Evolutionary conservation across 2,888 invertebrate genomes (phyloP).

Genomic region (Hypomecis punctinalis): DNA sequence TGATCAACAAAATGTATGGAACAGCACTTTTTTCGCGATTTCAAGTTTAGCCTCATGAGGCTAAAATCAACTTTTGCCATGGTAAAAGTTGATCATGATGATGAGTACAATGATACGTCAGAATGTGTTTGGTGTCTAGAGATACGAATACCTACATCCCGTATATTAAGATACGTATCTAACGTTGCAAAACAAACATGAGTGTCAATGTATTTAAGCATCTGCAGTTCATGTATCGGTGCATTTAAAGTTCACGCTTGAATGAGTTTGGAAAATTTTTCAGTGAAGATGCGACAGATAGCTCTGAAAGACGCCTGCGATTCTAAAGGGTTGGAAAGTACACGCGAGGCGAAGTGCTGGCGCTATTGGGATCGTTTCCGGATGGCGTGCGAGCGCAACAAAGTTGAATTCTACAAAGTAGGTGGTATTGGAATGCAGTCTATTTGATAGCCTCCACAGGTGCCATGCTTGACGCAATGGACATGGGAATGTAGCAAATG

Average conservation of each 20-base stretch:
- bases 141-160: too few species aligned
- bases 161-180: too few species aligned
- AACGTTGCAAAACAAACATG: slow-evolving; percentile 3
- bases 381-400: slow-evolving; percentile 52
- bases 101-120: too few species aligned
- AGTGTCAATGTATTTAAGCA: slow-evolving; percentile 39
- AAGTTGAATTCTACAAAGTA: slow-evolving; percentile 48
- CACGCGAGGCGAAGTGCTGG: slow-evolving; percentile 63
- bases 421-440: slow-evolving; percentile 35
- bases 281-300: slow-evolving; percentile 58
- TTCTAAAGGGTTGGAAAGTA: slow-evolving; percentile 66
- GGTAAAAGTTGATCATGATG: too few species aligned
- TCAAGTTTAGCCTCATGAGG: too few species aligned
- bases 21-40: too few species aligned
- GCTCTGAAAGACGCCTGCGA: slow-evolving; percentile 57
- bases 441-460: slow-evolving; percentile 45
- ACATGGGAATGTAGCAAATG: slow-evolving; percentile 16
- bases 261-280: slow-evolving; percentile 66
- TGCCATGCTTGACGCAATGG: slow-evolving; percentile 33
- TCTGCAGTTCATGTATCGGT: slow-evolving; percentile 41
- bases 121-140: too few species aligned
- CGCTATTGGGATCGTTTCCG: slow-evolving; percentile 68
- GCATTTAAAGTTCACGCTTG: slow-evolving; percentile 57
- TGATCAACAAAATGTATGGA: too few species aligned
- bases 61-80: too few species aligned